These are phyloP conservation scores for Cosmia trapezina DNA, from an alignment of 2,888 invertebrate species.

Conservation along the genomic window DNA sequence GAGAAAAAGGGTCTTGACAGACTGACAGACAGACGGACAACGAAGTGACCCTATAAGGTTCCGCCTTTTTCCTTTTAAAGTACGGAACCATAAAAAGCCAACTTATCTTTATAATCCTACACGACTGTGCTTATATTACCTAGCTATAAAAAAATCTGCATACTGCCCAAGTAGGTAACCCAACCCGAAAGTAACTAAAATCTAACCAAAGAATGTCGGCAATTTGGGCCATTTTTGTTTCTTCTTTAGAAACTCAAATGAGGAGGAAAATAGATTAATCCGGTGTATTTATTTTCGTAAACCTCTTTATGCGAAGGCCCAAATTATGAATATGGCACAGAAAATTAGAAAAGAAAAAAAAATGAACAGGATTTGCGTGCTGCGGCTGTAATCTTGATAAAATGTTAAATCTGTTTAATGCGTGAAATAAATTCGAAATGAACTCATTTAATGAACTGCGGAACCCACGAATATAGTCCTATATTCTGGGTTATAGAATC, in stretches of 20 bases:
- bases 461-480: conserved; percentile 13
- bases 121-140: no score
- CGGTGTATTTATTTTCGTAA: conserved; percentile 50
- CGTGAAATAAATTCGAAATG: conserved; percentile 55
- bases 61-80: no score
- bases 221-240: conserved; percentile 37
- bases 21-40: no score
- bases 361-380: conserved; percentile 66
- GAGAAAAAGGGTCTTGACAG: no score
- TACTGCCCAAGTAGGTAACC: background rate
- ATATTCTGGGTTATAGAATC: background rate
- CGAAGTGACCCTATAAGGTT: no score
- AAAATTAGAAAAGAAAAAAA: conserved; percentile 66
- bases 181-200: conserved; percentile 25
- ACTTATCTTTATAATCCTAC: background rate
- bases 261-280: conserved; percentile 53
- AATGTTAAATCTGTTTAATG: conserved; percentile 59
- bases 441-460: conserved; percentile 57
- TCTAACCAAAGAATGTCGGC: conserved; percentile 29
- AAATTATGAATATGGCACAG: conserved; percentile 64
- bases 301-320: conserved; percentile 54
- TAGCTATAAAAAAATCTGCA: background rate
- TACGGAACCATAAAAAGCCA: background rate
- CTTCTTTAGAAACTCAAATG: conserved; percentile 33
- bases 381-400: conserved; percentile 65